Evolutionary conservation across 2,113 vertebrate species (phyloP).

Genomic region (Ptyas mucosa): DNA sequence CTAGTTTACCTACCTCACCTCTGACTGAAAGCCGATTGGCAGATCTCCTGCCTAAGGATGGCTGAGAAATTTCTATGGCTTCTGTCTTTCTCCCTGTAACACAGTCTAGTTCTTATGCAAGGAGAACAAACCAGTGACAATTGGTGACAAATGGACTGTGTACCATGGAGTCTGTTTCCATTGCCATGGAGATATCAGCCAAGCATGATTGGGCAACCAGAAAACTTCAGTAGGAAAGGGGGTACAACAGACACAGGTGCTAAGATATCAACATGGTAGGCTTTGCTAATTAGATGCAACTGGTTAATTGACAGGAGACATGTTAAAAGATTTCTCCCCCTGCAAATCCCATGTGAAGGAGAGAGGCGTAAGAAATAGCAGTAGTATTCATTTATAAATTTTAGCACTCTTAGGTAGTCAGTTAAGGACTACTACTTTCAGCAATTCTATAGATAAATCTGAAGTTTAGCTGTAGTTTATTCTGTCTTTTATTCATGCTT

Average conservation of each 20-base stretch:
- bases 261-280: constrained; percentile 57
- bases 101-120: constrained; percentile 76
- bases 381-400: neutral
- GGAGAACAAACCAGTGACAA: constrained; percentile 86
- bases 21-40: constrained; percentile 8
- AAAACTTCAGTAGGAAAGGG: constrained; percentile 50
- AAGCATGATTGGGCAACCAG: constrained; percentile 50
- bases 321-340: neutral
- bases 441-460: neutral
- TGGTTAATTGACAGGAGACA: neutral
- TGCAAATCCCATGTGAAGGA: constrained; percentile 33
- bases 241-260: constrained; percentile 73
- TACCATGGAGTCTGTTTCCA: constrained; percentile 70
- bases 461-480: neutral
- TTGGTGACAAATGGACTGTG: constrained; percentile 91
- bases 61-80: constrained; percentile 63
- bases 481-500: neutral
- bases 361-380: neutral
- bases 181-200: constrained; percentile 80
- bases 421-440: neutral
- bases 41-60: constrained; percentile 56
- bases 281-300: constrained; percentile 52
- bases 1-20: neutral
- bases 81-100: constrained; percentile 64
- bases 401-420: neutral